Base-by-base conservation (phyloP, 2,888 invertebrate species). In the Hemaris fuciformis region DNA sequence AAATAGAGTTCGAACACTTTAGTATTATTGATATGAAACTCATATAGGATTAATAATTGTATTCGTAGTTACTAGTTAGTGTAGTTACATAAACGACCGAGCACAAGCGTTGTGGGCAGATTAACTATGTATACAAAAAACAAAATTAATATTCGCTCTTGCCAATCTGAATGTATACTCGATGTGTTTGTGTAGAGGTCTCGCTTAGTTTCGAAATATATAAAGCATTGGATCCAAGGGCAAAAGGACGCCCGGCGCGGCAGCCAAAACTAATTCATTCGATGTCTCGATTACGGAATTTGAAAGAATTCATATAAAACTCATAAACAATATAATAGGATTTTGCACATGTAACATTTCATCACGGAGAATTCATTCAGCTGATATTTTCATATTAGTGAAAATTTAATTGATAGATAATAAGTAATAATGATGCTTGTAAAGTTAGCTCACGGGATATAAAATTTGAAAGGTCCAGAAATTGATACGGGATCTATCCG, bases 371-470 rank as follows among this genome's bases (percentile, higher is more conserved):
- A 69, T 70, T 68, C 59, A 61, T 70, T 68, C 71, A 65, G 65
- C 57, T 64, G 66, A 67, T 70, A 62, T 62, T 71, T 66, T 66
- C 69, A 67, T 65, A 59, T 67, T 64, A 65, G 68, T 56, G 68
- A 68, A 64, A 69, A 76, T 73, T 73, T 68, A 73, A 68, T 75
- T 70, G 69, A 70, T 73, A 74, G 57, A 68, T 68, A 68, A 71
- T 71, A 75, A 73, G 70, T 72, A 75, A 71, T 72, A 72, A 75
- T 73, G 69, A 71, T 70, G 65, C 66, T 66, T 72, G 66, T 68
- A 65, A 68, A 67, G 60, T 72, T 62, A 53, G 46, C 42, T 48
- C 61, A 63, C 66, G 68, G n/a, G n/a, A 18, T 4, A 34, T 34
- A 34, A n/a, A 22, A 22, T 31, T 56, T 27, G 13, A 34, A 38